Percentiles rank a stretch among this genome's conserved stretches.
Conservation (phyloP, 2,797 vertebrate species). For the Tapirus indicus region DNA sequence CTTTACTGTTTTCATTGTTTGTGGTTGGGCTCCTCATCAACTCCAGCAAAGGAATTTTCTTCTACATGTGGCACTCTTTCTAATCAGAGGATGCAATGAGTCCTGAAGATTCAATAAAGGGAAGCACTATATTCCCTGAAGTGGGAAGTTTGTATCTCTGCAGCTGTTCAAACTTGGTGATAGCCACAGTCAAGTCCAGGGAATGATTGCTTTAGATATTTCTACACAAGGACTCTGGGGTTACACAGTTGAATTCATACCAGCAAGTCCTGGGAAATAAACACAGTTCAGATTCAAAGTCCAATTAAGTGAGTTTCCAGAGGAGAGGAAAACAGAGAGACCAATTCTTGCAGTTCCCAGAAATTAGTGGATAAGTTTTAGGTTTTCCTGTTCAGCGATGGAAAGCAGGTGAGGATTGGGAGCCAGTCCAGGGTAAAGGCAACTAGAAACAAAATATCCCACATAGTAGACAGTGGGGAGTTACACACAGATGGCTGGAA, state of each 20-base stretch:
- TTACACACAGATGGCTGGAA: neutral
- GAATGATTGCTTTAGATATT: constrained; percentile 15
- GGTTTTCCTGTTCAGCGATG: neutral
- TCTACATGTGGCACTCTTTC: neutral
- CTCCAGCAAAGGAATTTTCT: neutral
- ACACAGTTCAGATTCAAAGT: neutral
- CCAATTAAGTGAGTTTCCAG: neutral
- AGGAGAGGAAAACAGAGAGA: neutral
- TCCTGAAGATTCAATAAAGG: neutral
- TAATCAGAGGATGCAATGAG: neutral
- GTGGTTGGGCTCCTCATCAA: neutral
- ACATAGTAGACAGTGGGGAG: neutral
- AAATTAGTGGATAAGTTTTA: neutral
- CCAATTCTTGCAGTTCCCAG: neutral
- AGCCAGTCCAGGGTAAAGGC: neutral
- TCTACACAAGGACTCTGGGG: neutral
- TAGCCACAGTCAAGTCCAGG: neutral
- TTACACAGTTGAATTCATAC: neutral
- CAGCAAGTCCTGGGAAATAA: neutral
- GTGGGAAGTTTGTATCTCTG: neutral
- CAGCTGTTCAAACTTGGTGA: neutral
- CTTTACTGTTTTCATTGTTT: neutral
- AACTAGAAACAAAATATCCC: neutral
- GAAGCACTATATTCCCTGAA: neutral
- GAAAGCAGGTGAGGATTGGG: neutral